A percentile compares a stretch with the other conserved stretches of the same genome.
These are phyloP conservation scores for Prosopocoilus inquinatus DNA, from an alignment of 2,888 invertebrate genomes.

Conservation along the genomic window DNA sequence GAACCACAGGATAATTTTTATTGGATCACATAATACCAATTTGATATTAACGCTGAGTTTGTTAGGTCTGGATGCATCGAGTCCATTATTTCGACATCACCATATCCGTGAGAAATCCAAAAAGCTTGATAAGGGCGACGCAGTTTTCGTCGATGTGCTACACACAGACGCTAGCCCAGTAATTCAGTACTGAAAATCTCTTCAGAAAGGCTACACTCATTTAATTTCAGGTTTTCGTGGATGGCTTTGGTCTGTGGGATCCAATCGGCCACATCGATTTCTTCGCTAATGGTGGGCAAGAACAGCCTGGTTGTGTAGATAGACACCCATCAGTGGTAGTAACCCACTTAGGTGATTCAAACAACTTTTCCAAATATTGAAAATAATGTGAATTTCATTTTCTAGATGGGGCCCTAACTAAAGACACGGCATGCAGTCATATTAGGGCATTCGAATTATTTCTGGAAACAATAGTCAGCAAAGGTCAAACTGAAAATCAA, in stretches of 20 bases:
- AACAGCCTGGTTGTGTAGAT: slow-evolving; percentile 61
- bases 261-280: slow-evolving; percentile 62
- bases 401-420: slow-evolving; percentile 51
- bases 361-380: not conserved
- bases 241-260: slow-evolving; percentile 60
- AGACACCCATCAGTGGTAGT: slow-evolving; percentile 57
- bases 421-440: slow-evolving; percentile 59
- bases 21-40: not conserved
- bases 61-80: slow-evolving; percentile 78
- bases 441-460: slow-evolving; percentile 57
- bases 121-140: slow-evolving; percentile 62
- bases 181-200: not conserved
- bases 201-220: not conserved
- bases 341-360: slow-evolving; percentile 53
- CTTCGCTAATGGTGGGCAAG: slow-evolving; percentile 61
- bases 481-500: slow-evolving; percentile 33
- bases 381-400: not conserved
- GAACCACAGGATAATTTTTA: too few relatives aligned
- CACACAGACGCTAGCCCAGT: slow-evolving; percentile 63
- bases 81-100: slow-evolving; percentile 68
- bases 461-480: slow-evolving; percentile 52
- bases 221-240: slow-evolving; percentile 53
- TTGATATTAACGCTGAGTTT: not conserved
- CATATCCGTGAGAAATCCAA: slow-evolving; percentile 55
- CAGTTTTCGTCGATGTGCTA: slow-evolving; percentile 65